phyloP scores from a whole-genome alignment of 2,113 vertebrate species.

The Casuarius casuarius region DNA sequence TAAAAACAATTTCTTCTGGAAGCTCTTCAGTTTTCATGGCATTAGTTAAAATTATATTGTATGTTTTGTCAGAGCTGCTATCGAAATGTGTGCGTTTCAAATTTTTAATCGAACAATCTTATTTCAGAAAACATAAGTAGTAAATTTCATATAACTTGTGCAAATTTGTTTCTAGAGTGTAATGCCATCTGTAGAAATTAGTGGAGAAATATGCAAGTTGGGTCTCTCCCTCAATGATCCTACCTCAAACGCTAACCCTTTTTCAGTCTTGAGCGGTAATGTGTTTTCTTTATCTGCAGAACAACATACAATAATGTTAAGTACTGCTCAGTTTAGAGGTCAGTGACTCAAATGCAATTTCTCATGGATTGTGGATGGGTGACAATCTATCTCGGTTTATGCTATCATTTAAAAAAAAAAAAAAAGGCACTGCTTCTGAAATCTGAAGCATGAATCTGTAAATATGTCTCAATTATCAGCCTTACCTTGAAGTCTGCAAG shows the following conservation, averaged over 20 bases:
- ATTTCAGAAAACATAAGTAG: too few species aligned
- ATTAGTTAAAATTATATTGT: background rate
- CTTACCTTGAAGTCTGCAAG: background rate
- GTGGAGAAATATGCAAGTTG: too few species aligned
- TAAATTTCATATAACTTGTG: too few species aligned
- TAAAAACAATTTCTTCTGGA: background rate
- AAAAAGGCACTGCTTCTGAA: background rate
- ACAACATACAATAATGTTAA: background rate
- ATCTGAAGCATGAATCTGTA: background rate
- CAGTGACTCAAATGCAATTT: background rate
- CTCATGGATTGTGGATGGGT: background rate
- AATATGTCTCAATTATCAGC: background rate
- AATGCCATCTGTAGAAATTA: too few species aligned
- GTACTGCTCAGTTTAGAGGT: background rate
- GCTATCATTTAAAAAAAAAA: background rate
- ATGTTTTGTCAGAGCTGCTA: background rate
- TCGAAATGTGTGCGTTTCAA: background rate
- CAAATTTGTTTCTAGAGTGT: too few species aligned
- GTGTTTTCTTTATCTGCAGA: background rate
- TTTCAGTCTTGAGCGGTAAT: background rate
- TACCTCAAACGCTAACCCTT: background rate
- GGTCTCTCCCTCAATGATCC: too few species aligned
- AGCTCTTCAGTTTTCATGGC: background rate
- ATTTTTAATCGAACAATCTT: background rate
- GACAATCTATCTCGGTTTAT: background rate